Conservation (phyloP, 2,888 invertebrate genomes). For the Cantharis lateralis region DNA sequence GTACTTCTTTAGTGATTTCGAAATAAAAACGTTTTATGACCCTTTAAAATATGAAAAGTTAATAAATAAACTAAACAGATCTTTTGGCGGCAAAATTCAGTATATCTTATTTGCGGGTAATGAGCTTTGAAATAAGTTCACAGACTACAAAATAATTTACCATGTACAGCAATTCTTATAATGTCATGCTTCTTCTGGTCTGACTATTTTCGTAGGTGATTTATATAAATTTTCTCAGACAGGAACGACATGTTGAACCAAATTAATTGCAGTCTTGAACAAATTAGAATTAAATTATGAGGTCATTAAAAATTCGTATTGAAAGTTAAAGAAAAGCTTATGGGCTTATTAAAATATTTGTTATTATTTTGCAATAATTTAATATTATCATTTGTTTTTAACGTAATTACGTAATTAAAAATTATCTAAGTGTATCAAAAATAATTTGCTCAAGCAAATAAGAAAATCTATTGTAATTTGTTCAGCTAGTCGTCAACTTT, state of each 20-base stretch:
- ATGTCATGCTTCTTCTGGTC: neutral
- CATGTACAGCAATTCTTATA: neutral
- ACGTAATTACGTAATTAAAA: neutral
- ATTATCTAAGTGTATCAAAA: neutral
- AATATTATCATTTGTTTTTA: neutral
- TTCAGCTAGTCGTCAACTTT: constrained; percentile 14
- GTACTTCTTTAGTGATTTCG: neutral
- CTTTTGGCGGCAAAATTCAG: neutral
- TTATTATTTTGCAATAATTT: neutral
- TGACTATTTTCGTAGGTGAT: neutral
- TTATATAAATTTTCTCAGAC: neutral
- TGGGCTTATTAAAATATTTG: neutral
- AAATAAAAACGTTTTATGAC: neutral
- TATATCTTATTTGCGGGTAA: neutral
- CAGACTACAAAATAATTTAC: neutral
- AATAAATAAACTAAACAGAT: neutral
- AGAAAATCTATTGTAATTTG: constrained; percentile 6
- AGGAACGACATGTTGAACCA: neutral
- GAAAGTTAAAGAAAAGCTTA: neutral
- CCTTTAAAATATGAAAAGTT: neutral
- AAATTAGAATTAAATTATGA: neutral
- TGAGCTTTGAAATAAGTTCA: neutral
- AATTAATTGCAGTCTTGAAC: neutral
- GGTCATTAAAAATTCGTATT: neutral
- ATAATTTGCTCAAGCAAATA: neutral